Evolutionary conservation across 2,888 invertebrate genomes (phyloP).

Genomic region (Drosophila meridiana): DNA sequence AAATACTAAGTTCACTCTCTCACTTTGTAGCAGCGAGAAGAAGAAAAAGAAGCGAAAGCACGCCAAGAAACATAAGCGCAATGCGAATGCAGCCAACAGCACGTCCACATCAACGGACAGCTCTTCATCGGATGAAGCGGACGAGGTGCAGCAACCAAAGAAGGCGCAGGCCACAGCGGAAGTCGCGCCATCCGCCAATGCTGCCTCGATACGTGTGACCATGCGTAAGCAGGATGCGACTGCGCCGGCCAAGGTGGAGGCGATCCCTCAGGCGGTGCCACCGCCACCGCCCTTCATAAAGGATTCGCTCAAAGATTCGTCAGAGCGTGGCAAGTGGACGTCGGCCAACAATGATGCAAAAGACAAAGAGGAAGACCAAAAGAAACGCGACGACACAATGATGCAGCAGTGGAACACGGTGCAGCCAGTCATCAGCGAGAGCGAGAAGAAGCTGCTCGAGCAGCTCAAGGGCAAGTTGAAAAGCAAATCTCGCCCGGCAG

Average conservation of each 20-base stretch:
- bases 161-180: constrained; percentile 37
- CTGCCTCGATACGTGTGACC: constrained; percentile 88
- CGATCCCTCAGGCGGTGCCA: constrained; percentile 82
- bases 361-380: constrained; percentile 72
- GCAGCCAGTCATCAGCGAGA: constrained; percentile 86
- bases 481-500: constrained; percentile 74
- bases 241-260: constrained; percentile 24
- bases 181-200: constrained; percentile 54
- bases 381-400: constrained; percentile 86
- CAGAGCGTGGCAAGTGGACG: constrained; percentile 83
- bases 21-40: constrained; percentile 82
- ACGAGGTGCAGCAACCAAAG: constrained; percentile 55
- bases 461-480: constrained; percentile 84
- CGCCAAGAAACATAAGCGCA: constrained; percentile 85
- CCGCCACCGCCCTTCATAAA: constrained; percentile 67
- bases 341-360: constrained; percentile 70
- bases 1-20: neutral
- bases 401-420: constrained; percentile 87
- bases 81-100: constrained; percentile 46
- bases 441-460: constrained; percentile 87
- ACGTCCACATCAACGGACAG: constrained; percentile 71
- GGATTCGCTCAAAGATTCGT: constrained; percentile 32
- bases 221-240: constrained; percentile 85
- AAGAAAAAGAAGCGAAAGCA: constrained; percentile 86
- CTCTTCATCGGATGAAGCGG: constrained; percentile 71